Percentiles rank a stretch among this genome's conserved stretches.
Conservation (phyloP, 2,888 invertebrate genomes). For the Escarpia spicata region DNA sequence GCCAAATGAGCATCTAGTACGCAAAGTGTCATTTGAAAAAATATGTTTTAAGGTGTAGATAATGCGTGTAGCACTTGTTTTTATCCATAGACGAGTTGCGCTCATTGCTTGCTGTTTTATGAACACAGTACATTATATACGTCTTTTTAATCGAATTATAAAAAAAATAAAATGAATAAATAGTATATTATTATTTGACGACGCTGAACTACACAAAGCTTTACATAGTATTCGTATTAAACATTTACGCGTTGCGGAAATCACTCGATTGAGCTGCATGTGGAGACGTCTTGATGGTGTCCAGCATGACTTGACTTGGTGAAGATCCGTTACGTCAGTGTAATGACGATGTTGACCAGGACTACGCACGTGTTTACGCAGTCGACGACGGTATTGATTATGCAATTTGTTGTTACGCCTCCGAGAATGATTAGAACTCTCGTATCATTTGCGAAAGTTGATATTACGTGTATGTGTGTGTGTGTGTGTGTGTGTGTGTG, state of each 20-base stretch:
- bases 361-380: background rate
- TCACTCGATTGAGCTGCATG: background rate
- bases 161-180: too few relatives aligned
- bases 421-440: background rate
- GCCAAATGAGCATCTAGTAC: too few relatives aligned
- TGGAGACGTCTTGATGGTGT: background rate
- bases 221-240: background rate
- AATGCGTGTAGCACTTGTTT: too few relatives aligned
- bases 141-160: too few relatives aligned
- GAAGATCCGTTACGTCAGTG: constrained; percentile 2
- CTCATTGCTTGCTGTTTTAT: too few relatives aligned
- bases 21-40: too few relatives aligned
- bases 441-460: background rate
- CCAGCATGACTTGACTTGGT: background rate
- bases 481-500: background rate
- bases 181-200: too few relatives aligned
- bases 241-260: background rate
- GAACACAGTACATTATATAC: too few relatives aligned
- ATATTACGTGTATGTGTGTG: background rate
- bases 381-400: background rate
- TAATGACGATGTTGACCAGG: constrained; percentile 4
- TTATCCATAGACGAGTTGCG: too few relatives aligned
- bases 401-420: background rate
- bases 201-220: too few relatives aligned
- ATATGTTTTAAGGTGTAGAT: too few relatives aligned